Evolutionary conservation across 2,888 invertebrate species (phyloP), one percentile per base, ranked within the genome.

Genomic region (Lasioglossum malachurum): DNA sequence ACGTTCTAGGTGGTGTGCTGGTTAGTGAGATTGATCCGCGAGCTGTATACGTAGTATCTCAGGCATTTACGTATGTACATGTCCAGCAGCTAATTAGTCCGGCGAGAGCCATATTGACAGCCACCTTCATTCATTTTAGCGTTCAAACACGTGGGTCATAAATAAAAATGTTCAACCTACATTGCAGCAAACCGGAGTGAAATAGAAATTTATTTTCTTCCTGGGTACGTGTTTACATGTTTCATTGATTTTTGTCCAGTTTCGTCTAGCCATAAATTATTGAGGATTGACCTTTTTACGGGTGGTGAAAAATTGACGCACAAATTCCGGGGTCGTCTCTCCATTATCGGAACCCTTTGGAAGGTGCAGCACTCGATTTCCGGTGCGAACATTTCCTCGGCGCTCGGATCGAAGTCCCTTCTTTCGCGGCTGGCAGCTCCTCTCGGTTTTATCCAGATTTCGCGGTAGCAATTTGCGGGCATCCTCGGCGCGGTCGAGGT

Each of bases 391-490:
- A 10, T 53, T 53, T 53, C 53, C 53, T 10, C 10, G 60, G 7
- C 60, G 60, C 60, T 16, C 31, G 31, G 60, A 64, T 64, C 60
- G 67, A 35, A 67, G 31, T 27, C 49, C 23, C 38, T 78, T 41
- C 23, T 69, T 78, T 57, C 71, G 23, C 16, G 31, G 53, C 69
- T 19, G n/a, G 35, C 16, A 16, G 46, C 31, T 69, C 31, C 46
- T 69, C 49, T 12, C 69, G 19, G 16, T 73, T 80, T n/a, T 46
- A 60, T 46, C 44, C 16, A 71, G 49, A 41, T n/a, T 71, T 53
- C 35, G 41, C 86, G 78, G 86, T 86, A 78, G 82, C 81, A 86
- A 87, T 87, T 87, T 86, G 83, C 80, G 80, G 73, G 75, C 72
- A 87, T 81, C 80, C 78, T 53, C 53, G 53, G 53, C 64, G 64